These are phyloP conservation scores for Pogonomyrmex barbatus DNA, from an alignment of 1,140 invertebrate genomes.

Conservation along the genomic window DNA sequence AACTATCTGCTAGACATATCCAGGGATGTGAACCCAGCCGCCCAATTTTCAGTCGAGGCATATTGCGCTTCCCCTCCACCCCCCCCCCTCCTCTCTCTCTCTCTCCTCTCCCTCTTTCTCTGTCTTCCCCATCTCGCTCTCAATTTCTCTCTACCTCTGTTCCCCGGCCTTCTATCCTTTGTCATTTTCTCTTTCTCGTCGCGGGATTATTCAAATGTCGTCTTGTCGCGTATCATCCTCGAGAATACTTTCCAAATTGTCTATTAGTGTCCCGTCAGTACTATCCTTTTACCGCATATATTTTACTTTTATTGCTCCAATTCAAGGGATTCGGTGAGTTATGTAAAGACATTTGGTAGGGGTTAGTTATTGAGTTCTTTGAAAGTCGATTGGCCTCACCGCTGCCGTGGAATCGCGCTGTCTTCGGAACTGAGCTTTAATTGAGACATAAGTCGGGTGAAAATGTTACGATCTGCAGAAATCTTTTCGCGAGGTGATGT, in stretches of 20 bases:
- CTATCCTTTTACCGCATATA: constrained; percentile 20
- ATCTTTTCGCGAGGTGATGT: constrained; percentile 15
- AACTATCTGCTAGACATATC: constrained; percentile 65
- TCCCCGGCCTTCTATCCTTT: not conserved
- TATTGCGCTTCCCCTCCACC: constrained; percentile 46
- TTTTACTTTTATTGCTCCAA: constrained; percentile 49
- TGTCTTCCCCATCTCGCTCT: not conserved
- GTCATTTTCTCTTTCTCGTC: constrained; percentile 23
- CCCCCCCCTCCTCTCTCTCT: not conserved
- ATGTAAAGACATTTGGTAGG: not conserved
- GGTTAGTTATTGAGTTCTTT: constrained; percentile 33
- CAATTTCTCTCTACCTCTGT: constrained; percentile 15
- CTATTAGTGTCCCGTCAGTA: constrained; percentile 28
- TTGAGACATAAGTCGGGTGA: constrained; percentile 45
- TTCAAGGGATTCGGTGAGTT: constrained; percentile 19
- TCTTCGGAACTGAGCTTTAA: constrained; percentile 31
- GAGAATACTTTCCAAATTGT: constrained; percentile 59
- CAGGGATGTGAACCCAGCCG: constrained; percentile 60
- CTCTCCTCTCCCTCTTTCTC: not conserved
- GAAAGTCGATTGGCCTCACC: constrained; percentile 26
- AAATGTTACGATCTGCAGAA: constrained; percentile 39
- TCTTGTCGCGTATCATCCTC: constrained; percentile 57
- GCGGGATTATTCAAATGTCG: constrained; percentile 61
- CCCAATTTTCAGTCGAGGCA: constrained; percentile 66
- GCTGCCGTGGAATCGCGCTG: not conserved